Base-by-base conservation (phyloP, 2,888 invertebrate genomes). In the Drosophila anomalata region DNA sequence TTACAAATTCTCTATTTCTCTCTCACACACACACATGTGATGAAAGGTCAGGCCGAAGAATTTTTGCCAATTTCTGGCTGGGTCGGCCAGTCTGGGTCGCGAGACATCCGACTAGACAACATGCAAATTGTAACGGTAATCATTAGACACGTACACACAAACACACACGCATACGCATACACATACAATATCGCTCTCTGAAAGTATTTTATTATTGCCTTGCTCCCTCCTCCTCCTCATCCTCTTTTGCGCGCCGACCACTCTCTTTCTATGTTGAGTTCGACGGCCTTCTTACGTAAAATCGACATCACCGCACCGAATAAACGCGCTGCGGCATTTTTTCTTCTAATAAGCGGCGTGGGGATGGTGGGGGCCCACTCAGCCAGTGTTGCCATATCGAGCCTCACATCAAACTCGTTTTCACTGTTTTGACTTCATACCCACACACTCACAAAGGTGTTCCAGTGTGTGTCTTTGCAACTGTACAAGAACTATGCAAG, bases 271-370 rank as follows among this genome's bases (percentile, higher is more conserved):
- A 67, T 78, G 78, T 78, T 77, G 81, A 86, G 84, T 85, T 85
- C 84, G 84, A 86, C 84, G 84, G 84, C 84, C 84, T 85, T 85
- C 84, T 83, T 86, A 86, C 83, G 84, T 83, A 82, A 82, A 84
- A 78, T 62, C 48, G 73, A 78, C 74, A 83, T 65, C 61, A 74
- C 54, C 59, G 41, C 46, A 46, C 62, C 75, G 58, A 54, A 75
- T 55, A 73, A 29, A 72, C 70, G 71, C 69, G 62, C 80, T 77
- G 81, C 76, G 79, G 83, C 80, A 83, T 78, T 84, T 84, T 65
- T 65, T 83, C 73, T 79, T 85, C 83, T 79, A 83, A 85, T 79
- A 79, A 84, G 82, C 78, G 73, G 81, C 47, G 22, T 24, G 22
- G 22, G 60, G 61, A 29, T 54, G 50, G 71, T 52, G 54, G 46